These are phyloP conservation scores for Argentina silus DNA, from an alignment of 2,797 vertebrate species.

Conservation along the genomic window DNA sequence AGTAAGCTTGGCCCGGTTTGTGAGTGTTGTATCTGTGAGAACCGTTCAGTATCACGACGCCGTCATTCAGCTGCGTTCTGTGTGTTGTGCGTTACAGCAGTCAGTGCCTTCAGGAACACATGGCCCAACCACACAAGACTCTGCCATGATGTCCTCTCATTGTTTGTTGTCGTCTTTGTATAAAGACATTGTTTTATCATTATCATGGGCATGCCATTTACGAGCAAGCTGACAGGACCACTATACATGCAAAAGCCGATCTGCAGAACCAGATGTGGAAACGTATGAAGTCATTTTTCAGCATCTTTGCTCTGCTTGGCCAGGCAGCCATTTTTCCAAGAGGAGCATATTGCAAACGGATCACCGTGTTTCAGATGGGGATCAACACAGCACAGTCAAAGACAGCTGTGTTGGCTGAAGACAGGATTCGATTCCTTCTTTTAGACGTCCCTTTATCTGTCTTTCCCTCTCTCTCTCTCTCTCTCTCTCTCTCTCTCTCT, in stretches of 20 bases:
- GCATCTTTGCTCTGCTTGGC: not conserved
- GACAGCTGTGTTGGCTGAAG: not conserved
- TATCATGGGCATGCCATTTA: not conserved
- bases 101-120: not conserved
- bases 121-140: not conserved
- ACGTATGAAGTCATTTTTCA: not conserved
- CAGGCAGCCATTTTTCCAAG: not conserved
- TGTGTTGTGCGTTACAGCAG: not conserved
- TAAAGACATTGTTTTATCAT: not conserved
- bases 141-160: not conserved
- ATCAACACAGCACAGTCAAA: not conserved
- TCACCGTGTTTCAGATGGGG: not conserved
- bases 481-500: no score
- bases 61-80: not conserved
- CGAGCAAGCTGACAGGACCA: not conserved
- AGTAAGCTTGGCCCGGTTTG: not conserved
- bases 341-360: not conserved
- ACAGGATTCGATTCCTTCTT: not conserved
- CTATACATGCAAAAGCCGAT: not conserved
- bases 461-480: no score
- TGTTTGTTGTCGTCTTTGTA: not conserved
- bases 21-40: slow-evolving; percentile 5
- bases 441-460: no score
- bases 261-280: not conserved
- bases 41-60: slow-evolving; percentile 6